Evolutionary conservation across 37 sponge, comb jelly and placozoan species (phyloP).

Genomic region (Cladorhizidae sp.): DNA sequence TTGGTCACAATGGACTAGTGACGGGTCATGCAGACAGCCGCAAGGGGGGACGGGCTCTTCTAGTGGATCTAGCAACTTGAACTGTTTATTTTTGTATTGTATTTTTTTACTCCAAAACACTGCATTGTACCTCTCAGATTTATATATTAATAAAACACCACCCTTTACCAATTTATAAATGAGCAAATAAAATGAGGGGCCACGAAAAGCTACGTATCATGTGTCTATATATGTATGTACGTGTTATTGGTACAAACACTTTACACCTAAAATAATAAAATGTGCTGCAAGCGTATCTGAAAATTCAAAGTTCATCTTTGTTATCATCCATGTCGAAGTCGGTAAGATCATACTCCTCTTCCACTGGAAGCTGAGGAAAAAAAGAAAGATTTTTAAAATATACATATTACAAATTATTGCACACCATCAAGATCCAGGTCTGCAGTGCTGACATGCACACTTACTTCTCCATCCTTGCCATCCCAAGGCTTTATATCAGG

Average conservation of each 20-base stretch:
- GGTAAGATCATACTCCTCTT: constrained; percentile 84
- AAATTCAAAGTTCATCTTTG: constrained; percentile 56
- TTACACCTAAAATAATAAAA: too few relatives aligned
- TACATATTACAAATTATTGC: not conserved
- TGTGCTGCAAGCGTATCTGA: too few relatives aligned
- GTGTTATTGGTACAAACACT: too few relatives aligned
- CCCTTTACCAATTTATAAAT: too few relatives aligned
- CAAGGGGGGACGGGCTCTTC: constrained; percentile 43
- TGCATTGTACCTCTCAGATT: too few relatives aligned
- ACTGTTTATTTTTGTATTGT: too few relatives aligned
- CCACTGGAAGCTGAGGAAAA: constrained; percentile 73
- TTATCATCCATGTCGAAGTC: constrained; percentile 87
- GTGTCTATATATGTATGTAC: too few relatives aligned
- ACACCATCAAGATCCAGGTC: not conserved
- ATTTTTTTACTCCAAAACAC: too few relatives aligned
- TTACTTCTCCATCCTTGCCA: constrained; percentile 96
- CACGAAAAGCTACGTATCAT: too few relatives aligned
- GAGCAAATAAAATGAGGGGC: too few relatives aligned
- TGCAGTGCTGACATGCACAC: not conserved
- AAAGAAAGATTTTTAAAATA: not conserved
- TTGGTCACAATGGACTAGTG: not conserved
- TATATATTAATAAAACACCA: too few relatives aligned
- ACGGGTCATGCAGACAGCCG: constrained; percentile 64
- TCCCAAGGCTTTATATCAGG: constrained; percentile 86
- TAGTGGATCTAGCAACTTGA: too few relatives aligned